Conservation (phyloP, 2,888 invertebrate genomes). For the Drosophila macrospina region DNA sequence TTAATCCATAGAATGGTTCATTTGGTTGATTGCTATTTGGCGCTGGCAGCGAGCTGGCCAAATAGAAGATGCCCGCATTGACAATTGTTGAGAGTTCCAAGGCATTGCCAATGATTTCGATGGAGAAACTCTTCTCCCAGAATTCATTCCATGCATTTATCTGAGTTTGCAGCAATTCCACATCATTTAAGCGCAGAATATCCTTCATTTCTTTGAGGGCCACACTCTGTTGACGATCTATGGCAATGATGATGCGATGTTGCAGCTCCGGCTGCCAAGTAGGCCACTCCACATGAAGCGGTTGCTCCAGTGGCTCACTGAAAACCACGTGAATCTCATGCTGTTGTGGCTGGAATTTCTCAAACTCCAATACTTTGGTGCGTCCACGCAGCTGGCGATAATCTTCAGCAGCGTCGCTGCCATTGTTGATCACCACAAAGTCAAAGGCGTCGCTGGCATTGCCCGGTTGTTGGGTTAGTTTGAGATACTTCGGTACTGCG, state of each 20-base stretch:
- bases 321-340: slow-evolving; percentile 73
- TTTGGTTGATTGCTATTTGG: slow-evolving; percentile 85
- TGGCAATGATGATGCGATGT: slow-evolving; percentile 87
- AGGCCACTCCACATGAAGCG: slow-evolving; percentile 61
- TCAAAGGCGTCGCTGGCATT: slow-evolving; percentile 62
- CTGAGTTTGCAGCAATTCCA: slow-evolving; percentile 86
- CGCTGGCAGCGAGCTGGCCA: slow-evolving; percentile 87
- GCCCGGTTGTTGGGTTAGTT: slow-evolving; percentile 63
- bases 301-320: slow-evolving; percentile 72
- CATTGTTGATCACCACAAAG: slow-evolving; percentile 52
- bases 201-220: slow-evolving; percentile 85
- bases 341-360: slow-evolving; percentile 68
- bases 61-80: slow-evolving; percentile 87
- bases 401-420: slow-evolving; percentile 41
- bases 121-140: slow-evolving; percentile 85
- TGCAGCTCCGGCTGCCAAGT: slow-evolving; percentile 63
- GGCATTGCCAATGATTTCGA: slow-evolving; percentile 86
- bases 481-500: slow-evolving; percentile 61
- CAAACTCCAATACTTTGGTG: slow-evolving; percentile 78
- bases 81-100: slow-evolving; percentile 85
- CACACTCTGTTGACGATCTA: slow-evolving; percentile 86
- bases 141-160: slow-evolving; percentile 86
- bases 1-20: slow-evolving; percentile 86
- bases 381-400: slow-evolving; percentile 65
- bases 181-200: slow-evolving; percentile 69